Evolutionary conservation across 2,888 invertebrate genomes (phyloP), one percentile per base, ranked within the genome.

Genomic region (Meandrusa payeni): DNA sequence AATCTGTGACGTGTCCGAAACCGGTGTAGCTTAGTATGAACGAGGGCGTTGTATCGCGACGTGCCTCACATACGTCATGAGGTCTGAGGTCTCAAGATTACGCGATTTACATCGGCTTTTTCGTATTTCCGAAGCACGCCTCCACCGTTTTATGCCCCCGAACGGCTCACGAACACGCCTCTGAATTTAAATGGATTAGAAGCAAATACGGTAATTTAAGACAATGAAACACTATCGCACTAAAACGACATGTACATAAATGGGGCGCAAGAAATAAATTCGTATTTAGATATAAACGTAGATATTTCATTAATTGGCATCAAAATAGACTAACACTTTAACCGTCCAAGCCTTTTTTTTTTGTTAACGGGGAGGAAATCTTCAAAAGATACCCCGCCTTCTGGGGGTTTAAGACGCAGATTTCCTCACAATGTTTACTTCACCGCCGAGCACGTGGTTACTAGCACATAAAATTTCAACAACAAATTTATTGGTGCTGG

Each of bases 11-110:
- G 39, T 54, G 54, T 64, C 61, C 62, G 71, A 72, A 67, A 2
- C 70, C 70, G 70, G 68, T 68, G 71, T 55, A 64, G 60, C 59
- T 54, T 64, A 81, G 68, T 82, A 63, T 70, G 80, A 74, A 82
- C 76, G 59, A 51, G 56, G 67, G 64, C 63, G 61, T 63, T 59
- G 63, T 59, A 56, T 56, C 54, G 53, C 69, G 66, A 85, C 85
- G 83, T 85, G 86, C 75, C 64, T 68, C 69, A 76, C 85, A 85
- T 85, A 79, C 85, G 76, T 80, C 78, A 83, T 78, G 77, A 80
- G 77, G 69, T n/a, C 62, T 55, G 47, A 73, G 78, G 79, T 80
- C 82, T 85, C 81, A 85, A 83, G 85, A 85, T 82, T 83, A 83
- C 74, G 74, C 78, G 82, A 80, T 80, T 76, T 81, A 79, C 74